Evolutionary conservation across 2,888 invertebrate species (phyloP), one percentile per base, ranked within the genome.

Genomic region (Chromoteleia sp.): DNA sequence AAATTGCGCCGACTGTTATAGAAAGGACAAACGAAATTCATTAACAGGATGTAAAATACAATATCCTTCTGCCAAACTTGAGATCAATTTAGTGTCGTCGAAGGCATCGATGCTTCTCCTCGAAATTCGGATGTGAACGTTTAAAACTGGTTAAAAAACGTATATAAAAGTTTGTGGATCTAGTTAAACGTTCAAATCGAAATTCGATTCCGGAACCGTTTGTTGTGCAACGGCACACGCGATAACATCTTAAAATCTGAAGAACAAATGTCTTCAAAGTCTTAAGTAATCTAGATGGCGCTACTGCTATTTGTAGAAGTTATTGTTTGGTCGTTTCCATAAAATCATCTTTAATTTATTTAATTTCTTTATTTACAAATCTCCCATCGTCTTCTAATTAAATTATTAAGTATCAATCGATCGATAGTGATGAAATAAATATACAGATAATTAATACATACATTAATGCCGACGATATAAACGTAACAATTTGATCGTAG

Each of bases 61-160:
- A 78, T 65, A 75, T 79, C 79, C 75, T 75, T 79, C 41, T 73
- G 76, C 73, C 76, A 75, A 82, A 79, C 71, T 75, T 82, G 82
- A 82, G 82, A 82, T 82, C 82, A 79, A 68, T 79, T 79, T 76
- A 67, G 67, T 67, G 30, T 76, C 68, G 43, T 68, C 50, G 54
- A 73, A 73, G 63, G 77, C 70, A 59, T 61, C 45, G n/a, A 67
- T 67, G 68, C 52, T 68, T 67, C 15, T 15, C 1, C 7, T 41
- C 39, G 17, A 36, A 54, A 54, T 63, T 54, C 17, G 61, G 17
- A 12, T 14, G 4, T 56, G 56, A 74, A 80, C 67, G 56, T 63
- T 65, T 21, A 14, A 45, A 29, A 25, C 5, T 12, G 2, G 10
- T 59, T 59, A 39, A 19, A 56, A 70, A 70, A 56, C 10, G 15